These are phyloP conservation scores for Valencia hispanica DNA, from an alignment of 2,797 vertebrate species.

Conservation along the genomic window DNA sequence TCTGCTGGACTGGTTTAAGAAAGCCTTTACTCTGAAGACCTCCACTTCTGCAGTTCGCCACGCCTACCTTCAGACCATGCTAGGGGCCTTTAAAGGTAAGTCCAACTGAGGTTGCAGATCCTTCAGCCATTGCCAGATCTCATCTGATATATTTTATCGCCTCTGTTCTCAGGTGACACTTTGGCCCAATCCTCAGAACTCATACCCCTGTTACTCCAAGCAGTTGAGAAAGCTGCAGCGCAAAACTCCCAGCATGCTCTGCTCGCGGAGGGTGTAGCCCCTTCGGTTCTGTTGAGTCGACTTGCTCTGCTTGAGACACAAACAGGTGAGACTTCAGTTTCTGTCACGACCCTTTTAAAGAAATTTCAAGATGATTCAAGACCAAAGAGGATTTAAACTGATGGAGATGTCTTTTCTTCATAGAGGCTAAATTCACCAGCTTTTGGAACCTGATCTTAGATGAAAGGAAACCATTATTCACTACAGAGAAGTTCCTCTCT, in stretches of 20 bases:
- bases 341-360: background rate
- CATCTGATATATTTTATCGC: background rate
- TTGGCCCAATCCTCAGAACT: constrained; percentile 87
- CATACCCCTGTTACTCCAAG: constrained; percentile 88
- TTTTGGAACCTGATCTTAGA: constrained; percentile 95
- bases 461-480: constrained; percentile 95
- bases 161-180: constrained; percentile 85
- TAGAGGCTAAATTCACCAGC: constrained; percentile 88
- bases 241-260: constrained; percentile 91
- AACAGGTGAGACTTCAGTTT: constrained; percentile 80
- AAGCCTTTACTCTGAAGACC: constrained; percentile 94
- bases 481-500: constrained; percentile 94
- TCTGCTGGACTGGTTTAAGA: constrained; percentile 93
- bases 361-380: background rate
- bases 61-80: constrained; percentile 94
- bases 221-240: constrained; percentile 91
- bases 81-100: constrained; percentile 93
- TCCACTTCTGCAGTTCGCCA: constrained; percentile 93
- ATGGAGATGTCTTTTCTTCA: constrained; percentile 9
- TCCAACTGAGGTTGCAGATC: background rate
- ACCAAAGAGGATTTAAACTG: background rate
- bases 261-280: constrained; percentile 89
- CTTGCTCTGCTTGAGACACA: constrained; percentile 87
- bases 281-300: constrained; percentile 90
- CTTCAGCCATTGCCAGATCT: background rate